A percentile compares a stretch with the other conserved stretches of the same genome.
Evolutionary conservation across 2,113 vertebrate genomes (phyloP).

Genomic region (Piliocolobus tephrosceles): DNA sequence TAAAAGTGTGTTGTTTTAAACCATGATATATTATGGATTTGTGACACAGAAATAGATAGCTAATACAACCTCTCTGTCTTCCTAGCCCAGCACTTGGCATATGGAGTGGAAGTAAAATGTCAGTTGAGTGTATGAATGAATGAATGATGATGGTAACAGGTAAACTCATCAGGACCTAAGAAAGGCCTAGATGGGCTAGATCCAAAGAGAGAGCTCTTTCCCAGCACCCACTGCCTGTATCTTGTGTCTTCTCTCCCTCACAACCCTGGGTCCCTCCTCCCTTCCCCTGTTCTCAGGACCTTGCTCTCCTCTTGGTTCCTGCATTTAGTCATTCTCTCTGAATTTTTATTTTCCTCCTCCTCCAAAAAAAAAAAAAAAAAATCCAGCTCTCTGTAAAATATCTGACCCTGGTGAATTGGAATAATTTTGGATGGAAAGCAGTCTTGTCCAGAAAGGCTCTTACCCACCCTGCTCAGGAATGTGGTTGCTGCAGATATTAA

Average conservation of each 20-base stretch:
- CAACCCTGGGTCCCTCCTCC: not conserved
- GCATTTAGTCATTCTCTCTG: slow-evolving; percentile 33
- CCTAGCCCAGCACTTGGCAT: not conserved
- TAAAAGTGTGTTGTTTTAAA: not conserved
- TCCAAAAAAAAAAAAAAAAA: not conserved
- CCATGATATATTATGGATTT: not conserved
- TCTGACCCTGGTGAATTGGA: slow-evolving; percentile 60
- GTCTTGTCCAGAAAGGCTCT: slow-evolving; percentile 67
- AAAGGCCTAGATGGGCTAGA: not conserved
- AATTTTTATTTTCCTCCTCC: slow-evolving; percentile 53
- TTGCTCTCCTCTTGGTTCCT: not conserved
- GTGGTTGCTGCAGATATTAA: slow-evolving; percentile 81
- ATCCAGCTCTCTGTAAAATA: slow-evolving; percentile 43
- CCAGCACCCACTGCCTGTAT: not conserved
- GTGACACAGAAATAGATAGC: not conserved
- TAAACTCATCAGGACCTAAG: not conserved
- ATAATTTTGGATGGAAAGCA: slow-evolving; percentile 73
- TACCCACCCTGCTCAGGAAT: slow-evolving; percentile 85
- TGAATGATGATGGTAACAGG: not conserved
- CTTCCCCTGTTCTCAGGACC: not conserved
- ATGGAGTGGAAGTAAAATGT: not conserved
- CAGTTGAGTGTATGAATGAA: not conserved
- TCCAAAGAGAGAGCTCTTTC: not conserved
- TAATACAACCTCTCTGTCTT: not conserved
- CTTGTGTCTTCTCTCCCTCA: not conserved